A percentile compares a stretch with the other conserved stretches of the same genome.
Evolutionary conservation across 2,888 invertebrate species (phyloP).

Genomic region (Drosophila sordidula): DNA sequence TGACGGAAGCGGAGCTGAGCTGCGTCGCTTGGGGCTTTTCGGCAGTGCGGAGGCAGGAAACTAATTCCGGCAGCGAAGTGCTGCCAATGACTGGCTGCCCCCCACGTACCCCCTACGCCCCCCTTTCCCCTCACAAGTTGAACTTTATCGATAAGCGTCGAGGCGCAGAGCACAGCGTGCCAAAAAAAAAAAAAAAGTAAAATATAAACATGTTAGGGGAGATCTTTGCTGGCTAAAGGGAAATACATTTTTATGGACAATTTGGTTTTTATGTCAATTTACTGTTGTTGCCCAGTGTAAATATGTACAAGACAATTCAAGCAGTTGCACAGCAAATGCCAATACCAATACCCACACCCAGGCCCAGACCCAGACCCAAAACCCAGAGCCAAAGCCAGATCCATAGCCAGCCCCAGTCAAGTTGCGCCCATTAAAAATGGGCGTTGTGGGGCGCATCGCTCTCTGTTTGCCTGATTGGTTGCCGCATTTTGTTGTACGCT

Average conservation of each 20-base stretch:
- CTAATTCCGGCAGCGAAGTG: constrained; percentile 73
- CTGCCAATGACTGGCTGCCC: constrained; percentile 35
- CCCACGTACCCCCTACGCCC: neutral
- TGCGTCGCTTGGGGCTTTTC: constrained; percentile 38
- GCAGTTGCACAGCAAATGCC: constrained; percentile 66
- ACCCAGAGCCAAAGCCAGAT: neutral
- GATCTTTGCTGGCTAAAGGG: constrained; percentile 71
- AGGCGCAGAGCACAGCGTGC: constrained; percentile 21
- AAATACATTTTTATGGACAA: constrained; percentile 81
- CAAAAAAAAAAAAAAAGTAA: constrained; percentile 15
- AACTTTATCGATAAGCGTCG: constrained; percentile 77
- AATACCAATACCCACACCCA: constrained; percentile 45
- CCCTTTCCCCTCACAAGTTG: constrained; percentile 31
- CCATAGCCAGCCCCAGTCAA: constrained; percentile 12
- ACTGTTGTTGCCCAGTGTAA: constrained; percentile 77
- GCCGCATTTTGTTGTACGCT: constrained; percentile 48
- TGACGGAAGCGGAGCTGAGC: constrained; percentile 55
- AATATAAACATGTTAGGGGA: constrained; percentile 43
- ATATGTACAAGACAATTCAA: constrained; percentile 76
- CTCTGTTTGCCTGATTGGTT: constrained; percentile 64
- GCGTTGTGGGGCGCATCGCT: constrained; percentile 64
- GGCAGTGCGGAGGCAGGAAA: constrained; percentile 51
- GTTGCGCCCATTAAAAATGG: constrained; percentile 68
- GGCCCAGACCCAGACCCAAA: constrained; percentile 20
- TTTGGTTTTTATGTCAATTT: constrained; percentile 80